Evolutionary conservation across 2,113 vertebrate species (phyloP).

Genomic region (Mesembrinibis cayennensis): DNA sequence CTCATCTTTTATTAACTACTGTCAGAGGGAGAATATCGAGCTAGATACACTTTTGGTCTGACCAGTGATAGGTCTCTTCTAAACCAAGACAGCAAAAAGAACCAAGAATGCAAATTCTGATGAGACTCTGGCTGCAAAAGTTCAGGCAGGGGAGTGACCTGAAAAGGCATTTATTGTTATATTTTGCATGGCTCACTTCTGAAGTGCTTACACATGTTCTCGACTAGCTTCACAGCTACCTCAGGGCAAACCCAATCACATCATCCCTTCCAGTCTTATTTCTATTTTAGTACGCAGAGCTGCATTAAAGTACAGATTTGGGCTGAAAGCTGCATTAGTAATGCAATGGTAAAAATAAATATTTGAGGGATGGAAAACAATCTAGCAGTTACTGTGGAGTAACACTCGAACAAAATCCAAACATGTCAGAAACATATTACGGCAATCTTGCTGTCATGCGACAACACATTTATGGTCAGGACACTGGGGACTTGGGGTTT

Average conservation of each 20-base stretch:
- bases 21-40: neutral
- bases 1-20: neutral
- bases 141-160: neutral
- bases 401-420: neutral
- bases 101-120: neutral
- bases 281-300: conserved; percentile 12
- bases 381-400: neutral
- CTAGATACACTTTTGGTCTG: neutral
- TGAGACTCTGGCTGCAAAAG: neutral
- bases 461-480: neutral
- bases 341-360: neutral
- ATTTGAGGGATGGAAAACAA: neutral
- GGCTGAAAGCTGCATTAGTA: conserved; percentile 14
- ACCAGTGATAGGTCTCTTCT: neutral
- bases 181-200: neutral
- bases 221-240: neutral
- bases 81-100: neutral
- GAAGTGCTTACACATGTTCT: neutral
- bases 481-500: neutral
- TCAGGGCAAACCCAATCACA: neutral
- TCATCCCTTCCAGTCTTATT: neutral
- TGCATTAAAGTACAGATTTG: conserved; percentile 38
- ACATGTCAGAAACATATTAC: neutral
- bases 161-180: neutral
- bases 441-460: neutral